Percentiles rank a stretch among this genome's conserved stretches.
Conservation (phyloP, 53 echinoderm and acorn worm species). For the Actinopyga echinites region DNA sequence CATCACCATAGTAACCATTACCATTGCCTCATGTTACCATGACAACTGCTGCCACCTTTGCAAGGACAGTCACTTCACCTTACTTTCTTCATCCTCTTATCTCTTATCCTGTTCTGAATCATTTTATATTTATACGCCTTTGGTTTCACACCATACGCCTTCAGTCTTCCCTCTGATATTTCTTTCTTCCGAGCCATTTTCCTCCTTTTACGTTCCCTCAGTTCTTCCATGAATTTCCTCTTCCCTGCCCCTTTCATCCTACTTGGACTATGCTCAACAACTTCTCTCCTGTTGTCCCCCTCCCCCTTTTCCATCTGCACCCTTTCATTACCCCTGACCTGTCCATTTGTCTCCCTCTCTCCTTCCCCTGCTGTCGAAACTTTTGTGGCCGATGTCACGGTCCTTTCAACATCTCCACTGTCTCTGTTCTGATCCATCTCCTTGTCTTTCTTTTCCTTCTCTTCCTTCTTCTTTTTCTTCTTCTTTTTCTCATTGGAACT, state of each 20-base stretch:
- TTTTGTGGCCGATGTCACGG: not conserved
- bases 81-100: constrained; percentile 42
- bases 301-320: not conserved
- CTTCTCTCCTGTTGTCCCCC: not conserved
- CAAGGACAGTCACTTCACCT: not conserved
- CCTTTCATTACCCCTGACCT: not conserved
- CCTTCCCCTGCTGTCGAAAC: not conserved
- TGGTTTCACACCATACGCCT: constrained; percentile 91
- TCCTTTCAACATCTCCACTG: not conserved
- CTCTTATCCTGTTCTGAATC: constrained; percentile 58
- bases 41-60: no score
- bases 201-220: constrained; percentile 45
- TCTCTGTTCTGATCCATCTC: not conserved
- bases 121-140: constrained; percentile 78
- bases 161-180: constrained; percentile 78
- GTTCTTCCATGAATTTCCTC: constrained; percentile 43
- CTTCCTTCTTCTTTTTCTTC: constrained; percentile 21
- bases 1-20: no score
- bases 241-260: constrained; percentile 30
- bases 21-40: no score
- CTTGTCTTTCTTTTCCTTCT: constrained; percentile 6
- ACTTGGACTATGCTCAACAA: not conserved
- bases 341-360: constrained; percentile 17
- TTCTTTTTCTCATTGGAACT: not conserved
- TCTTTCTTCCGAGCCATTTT: constrained; percentile 13